Percentiles rank a stretch among this genome's conserved stretches.
These are phyloP conservation scores for Babyrousa celebensis DNA, from an alignment of 2,797 vertebrate species.

Conservation along the genomic window DNA sequence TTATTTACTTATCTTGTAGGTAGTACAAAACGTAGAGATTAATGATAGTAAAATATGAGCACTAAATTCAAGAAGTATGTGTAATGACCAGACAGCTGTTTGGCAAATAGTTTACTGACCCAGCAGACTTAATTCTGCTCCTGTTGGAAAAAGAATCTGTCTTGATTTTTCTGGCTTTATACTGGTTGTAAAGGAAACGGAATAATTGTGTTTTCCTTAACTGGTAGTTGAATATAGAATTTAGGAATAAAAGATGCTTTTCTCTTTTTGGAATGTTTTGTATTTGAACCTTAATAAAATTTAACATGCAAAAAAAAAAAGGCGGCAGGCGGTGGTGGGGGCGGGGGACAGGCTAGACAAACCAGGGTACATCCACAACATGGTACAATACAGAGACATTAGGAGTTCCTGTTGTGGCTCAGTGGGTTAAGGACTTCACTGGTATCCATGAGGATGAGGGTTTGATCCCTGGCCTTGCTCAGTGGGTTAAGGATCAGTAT, in stretches of 20 bases:
- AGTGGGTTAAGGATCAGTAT: too few relatives aligned
- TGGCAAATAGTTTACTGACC: constrained; percentile 47
- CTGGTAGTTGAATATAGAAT: constrained; percentile 59
- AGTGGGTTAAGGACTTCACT: background rate
- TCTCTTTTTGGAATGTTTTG: constrained; percentile 82
- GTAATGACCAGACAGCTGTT: constrained; percentile 13
- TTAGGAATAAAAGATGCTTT: constrained; percentile 64
- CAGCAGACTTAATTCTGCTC: constrained; percentile 42
- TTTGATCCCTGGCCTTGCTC: too few relatives aligned
- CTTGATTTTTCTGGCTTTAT: constrained; percentile 65
- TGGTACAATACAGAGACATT: background rate
- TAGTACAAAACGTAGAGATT: constrained; percentile 57
- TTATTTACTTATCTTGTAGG: constrained; percentile 29
- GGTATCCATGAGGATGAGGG: too few relatives aligned
- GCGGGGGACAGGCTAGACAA: background rate
- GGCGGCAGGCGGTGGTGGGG: too few relatives aligned
- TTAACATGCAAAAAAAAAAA: background rate
- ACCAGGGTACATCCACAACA: background rate
- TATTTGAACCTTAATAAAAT: constrained; percentile 83
- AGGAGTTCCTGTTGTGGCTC: background rate
- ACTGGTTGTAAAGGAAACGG: constrained; percentile 69
- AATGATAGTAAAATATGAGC: background rate
- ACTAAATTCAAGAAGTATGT: background rate
- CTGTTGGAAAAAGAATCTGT: background rate
- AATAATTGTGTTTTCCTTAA: constrained; percentile 58